A percentile compares a stretch with the other conserved stretches of the same genome.
Evolutionary conservation across 2,797 vertebrate species (phyloP).

Genomic region (Antennarius maculatus): DNA sequence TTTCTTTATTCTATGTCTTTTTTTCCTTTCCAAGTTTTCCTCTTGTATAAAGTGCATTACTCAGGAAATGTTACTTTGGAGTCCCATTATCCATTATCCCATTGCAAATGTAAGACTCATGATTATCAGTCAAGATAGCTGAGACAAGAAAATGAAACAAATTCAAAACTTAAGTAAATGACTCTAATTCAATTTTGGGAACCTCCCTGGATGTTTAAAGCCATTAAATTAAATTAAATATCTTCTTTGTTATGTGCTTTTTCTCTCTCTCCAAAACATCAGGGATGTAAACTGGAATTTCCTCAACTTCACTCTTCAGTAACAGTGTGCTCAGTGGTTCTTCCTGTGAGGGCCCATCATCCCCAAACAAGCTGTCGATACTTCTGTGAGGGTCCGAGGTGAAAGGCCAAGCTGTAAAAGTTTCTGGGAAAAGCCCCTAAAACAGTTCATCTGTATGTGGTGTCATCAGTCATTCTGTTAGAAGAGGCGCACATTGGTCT

Average conservation of each 20-base stretch:
- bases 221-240: background rate
- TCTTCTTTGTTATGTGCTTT: background rate
- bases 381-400: constrained; percentile 54
- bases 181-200: background rate
- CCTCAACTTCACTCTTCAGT: constrained; percentile 12
- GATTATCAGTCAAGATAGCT: no score
- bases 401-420: constrained; percentile 70
- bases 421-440: constrained; percentile 70
- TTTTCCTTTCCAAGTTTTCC: no score
- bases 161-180: background rate
- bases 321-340: constrained; percentile 9
- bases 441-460: constrained; percentile 68
- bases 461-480: constrained; percentile 61
- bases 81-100: no score
- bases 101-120: no score
- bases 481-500: constrained; percentile 49
- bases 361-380: constrained; percentile 55
- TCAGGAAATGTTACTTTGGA: no score
- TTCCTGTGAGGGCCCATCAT: constrained; percentile 28
- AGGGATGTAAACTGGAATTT: constrained; percentile 1
- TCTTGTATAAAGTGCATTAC: no score
- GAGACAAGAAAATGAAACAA: background rate
- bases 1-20: no score
- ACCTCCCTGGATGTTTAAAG: background rate
- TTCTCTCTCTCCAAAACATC: background rate